A percentile compares a stretch with the other conserved stretches of the same genome.
Conservation (phyloP, 2,797 vertebrate genomes). For the Labeo calbasu region DNA sequence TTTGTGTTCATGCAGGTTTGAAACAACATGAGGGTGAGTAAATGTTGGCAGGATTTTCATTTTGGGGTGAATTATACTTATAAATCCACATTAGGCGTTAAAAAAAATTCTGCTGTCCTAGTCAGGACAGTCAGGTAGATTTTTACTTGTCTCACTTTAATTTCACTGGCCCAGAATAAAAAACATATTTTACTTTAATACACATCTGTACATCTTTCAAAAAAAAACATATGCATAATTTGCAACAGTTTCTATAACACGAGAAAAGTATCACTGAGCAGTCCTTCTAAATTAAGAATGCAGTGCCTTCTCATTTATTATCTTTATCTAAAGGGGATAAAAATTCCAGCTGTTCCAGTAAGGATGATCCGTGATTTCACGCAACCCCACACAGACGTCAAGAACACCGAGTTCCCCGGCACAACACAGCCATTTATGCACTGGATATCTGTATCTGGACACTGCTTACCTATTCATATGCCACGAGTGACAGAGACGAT, state of each 20-base stretch:
- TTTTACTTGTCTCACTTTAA: not conserved
- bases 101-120: not conserved
- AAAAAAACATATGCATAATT: not conserved
- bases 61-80: not conserved
- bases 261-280: constrained; percentile 18
- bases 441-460: constrained; percentile 48
- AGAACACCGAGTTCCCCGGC: constrained; percentile 70
- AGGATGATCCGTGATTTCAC: constrained; percentile 54
- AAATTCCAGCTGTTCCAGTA: constrained; percentile 18
- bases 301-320: constrained; percentile 43
- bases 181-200: not conserved
- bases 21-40: not conserved
- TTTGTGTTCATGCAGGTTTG: not conserved
- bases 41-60: not conserved
- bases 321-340: constrained; percentile 45
- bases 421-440: constrained; percentile 66
- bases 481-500: constrained; percentile 59
- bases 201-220: not conserved
- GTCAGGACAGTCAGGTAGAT: not conserved
- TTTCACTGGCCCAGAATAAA: not conserved
- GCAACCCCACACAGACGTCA: constrained; percentile 60
- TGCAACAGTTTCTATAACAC: not conserved
- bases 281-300: constrained; percentile 41
- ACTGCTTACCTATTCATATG: constrained; percentile 66
- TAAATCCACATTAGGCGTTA: not conserved